Conservation (phyloP, 2,888 invertebrate genomes). For the Lydus trimaculatus region DNA sequence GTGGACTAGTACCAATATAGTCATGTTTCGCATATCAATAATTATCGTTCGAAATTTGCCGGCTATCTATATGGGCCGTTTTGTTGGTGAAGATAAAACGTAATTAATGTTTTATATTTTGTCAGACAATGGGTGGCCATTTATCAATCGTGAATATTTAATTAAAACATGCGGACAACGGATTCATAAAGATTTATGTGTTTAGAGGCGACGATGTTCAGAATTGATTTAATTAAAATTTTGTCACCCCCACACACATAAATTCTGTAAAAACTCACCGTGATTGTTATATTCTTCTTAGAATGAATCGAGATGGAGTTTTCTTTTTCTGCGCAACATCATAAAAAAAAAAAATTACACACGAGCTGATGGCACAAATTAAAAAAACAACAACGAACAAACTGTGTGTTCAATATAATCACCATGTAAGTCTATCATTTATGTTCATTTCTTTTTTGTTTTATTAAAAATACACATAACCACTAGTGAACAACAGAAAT, state of each 20-base stretch:
- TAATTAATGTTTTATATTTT: constrained; percentile 60
- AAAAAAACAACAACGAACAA: constrained; percentile 19
- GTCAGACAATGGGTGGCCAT: constrained; percentile 60
- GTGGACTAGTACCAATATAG: neutral
- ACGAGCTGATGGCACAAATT: neutral
- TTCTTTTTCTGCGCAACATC: constrained; percentile 37
- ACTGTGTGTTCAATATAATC: constrained; percentile 14
- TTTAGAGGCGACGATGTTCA: constrained; percentile 54
- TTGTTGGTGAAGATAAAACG: constrained; percentile 53
- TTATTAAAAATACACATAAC: constrained; percentile 36
- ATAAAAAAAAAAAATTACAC: constrained; percentile 16
- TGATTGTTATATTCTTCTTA: constrained; percentile 27
- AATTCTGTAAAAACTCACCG: constrained; percentile 43
- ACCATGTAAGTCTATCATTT: constrained; percentile 30
- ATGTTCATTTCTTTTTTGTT: constrained; percentile 11
- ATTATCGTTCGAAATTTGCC: constrained; percentile 46
- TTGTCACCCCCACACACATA: constrained; percentile 49
- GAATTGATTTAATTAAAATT: constrained; percentile 61
- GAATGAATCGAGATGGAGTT: constrained; percentile 18
- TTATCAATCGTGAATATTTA: constrained; percentile 63
- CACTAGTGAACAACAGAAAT: constrained; percentile 26
- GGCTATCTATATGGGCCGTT: constrained; percentile 41
- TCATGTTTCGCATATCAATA: constrained; percentile 40
- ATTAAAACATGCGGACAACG: constrained; percentile 63
- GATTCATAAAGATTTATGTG: constrained; percentile 62